Conservation (phyloP, 53 echinoderm and acorn worm genomes). For the Antedon mediterranea region DNA sequence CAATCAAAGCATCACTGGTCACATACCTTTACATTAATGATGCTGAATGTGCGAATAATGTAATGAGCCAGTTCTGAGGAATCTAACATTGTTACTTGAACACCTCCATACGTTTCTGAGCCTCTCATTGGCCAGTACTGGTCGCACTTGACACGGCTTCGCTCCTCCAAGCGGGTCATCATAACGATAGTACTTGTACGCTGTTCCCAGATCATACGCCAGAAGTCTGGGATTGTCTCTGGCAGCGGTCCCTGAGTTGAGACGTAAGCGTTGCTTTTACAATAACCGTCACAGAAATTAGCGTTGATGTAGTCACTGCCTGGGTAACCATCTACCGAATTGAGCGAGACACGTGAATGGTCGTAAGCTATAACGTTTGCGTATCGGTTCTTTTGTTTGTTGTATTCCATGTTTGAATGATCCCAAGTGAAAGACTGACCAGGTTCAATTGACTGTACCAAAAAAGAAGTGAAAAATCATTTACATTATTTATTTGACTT, state of each 20-base stretch:
- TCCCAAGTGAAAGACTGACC: slow-evolving; percentile 99
- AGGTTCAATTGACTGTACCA: slow-evolving; percentile 93
- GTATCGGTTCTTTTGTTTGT: slow-evolving; percentile 92
- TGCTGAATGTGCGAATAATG: slow-evolving; percentile 75
- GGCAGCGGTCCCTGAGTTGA: slow-evolving; percentile 93
- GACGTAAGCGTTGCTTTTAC: slow-evolving; percentile 95
- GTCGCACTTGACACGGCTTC: slow-evolving; percentile 96
- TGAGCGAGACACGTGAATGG: slow-evolving; percentile 83
- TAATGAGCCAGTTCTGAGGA: slow-evolving; percentile 83
- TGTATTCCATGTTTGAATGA: slow-evolving; percentile 90
- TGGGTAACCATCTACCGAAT: slow-evolving; percentile 65
- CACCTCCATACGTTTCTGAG: slow-evolving; percentile 71
- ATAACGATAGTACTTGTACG: slow-evolving; percentile 78
- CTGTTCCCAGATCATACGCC: slow-evolving; percentile 99
- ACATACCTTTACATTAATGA: slow-evolving; percentile 80
- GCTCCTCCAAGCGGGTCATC: slow-evolving; percentile 99
- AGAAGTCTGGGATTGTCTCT: slow-evolving; percentile 92
- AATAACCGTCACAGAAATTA: slow-evolving; percentile 96
- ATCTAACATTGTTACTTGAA: slow-evolving; percentile 81
- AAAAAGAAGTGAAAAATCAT: background rate
- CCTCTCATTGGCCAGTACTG: slow-evolving; percentile 98
- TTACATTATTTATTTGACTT: background rate
- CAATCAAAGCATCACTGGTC: too few species aligned
- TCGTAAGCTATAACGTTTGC: slow-evolving; percentile 99
- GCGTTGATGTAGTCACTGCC: slow-evolving; percentile 97